A percentile compares a stretch with the other conserved stretches of the same genome.
Evolutionary conservation across 2,113 vertebrate species (phyloP).

Genomic region (Leptosomus discolor): DNA sequence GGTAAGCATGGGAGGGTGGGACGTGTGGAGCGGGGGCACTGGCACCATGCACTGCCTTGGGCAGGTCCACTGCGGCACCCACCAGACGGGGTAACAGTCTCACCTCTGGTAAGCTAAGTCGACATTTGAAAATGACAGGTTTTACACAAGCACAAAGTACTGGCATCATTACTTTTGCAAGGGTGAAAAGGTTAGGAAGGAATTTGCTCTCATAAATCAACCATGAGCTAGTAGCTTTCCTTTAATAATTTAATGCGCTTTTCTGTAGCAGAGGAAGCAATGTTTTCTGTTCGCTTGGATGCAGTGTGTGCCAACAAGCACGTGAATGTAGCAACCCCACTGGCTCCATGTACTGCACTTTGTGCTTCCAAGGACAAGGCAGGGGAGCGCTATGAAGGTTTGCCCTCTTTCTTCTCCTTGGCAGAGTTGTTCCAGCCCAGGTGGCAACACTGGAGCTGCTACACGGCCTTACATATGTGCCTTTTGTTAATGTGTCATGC

Average conservation of each 20-base stretch:
- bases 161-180: neutral
- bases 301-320: neutral
- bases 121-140: rapidly evolving
- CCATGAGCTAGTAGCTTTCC: neutral
- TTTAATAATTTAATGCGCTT: neutral
- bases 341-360: rapidly evolving
- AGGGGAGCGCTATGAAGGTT: neutral
- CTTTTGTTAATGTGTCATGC: neutral
- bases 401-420: neutral
- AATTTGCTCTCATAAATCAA: neutral
- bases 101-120: neutral
- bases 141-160: neutral
- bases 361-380: neutral
- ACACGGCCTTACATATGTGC: neutral
- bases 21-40: rapidly evolving
- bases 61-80: rapidly evolving
- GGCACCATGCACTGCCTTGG: rapidly evolving
- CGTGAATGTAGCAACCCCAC: neutral
- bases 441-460: neutral
- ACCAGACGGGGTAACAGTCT: rapidly evolving
- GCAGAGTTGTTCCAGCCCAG: neutral
- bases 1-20: neutral
- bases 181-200: neutral
- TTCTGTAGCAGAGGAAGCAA: neutral
- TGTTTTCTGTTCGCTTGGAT: neutral